These are phyloP conservation scores for Eupristina koningsbergeri DNA, from an alignment of 1,140 invertebrate genomes.

Conservation along the genomic window DNA sequence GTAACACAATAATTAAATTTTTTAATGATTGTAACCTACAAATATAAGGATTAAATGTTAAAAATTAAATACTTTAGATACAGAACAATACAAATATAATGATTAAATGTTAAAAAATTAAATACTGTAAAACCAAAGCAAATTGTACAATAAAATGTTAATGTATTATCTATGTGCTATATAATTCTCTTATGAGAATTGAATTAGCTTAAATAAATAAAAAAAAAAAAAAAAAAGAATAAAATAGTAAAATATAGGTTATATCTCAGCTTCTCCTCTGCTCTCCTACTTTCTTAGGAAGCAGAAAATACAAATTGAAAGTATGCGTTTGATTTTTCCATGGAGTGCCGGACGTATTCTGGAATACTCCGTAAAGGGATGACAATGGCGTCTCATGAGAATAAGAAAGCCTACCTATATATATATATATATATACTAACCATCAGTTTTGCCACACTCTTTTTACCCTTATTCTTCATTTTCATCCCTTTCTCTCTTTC, in stretches of 20 bases:
- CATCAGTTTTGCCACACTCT: conserved; percentile 6
- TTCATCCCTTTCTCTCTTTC: conserved; percentile 37
- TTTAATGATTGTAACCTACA: too few relatives aligned
- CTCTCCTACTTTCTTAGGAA: conserved; percentile 7
- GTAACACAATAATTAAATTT: too few relatives aligned
- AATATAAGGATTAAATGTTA: too few relatives aligned
- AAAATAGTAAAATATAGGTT: conserved; percentile 44
- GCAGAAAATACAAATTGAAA: conserved; percentile 58
- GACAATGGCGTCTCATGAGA: conserved; percentile 70
- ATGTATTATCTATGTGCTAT: too few relatives aligned
- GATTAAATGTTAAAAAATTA: too few relatives aligned
- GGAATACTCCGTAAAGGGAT: conserved; percentile 66
- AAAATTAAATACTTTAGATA: too few relatives aligned
- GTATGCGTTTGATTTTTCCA: conserved; percentile 70
- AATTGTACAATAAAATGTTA: too few relatives aligned
- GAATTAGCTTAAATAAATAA: too few relatives aligned
- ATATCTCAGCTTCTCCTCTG: background rate
- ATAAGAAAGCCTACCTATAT: background rate
- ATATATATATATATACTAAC: conserved; percentile 7
- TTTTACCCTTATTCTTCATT: conserved; percentile 47
- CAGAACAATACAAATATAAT: too few relatives aligned
- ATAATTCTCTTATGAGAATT: too few relatives aligned
- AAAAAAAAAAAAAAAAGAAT: conserved; percentile 19
- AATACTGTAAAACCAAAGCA: too few relatives aligned
- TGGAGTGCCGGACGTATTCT: conserved; percentile 64